Evolutionary conservation across 2,888 invertebrate species (phyloP), one percentile per base, ranked within the genome.

Genomic region (Dolichopus griseipennis): DNA sequence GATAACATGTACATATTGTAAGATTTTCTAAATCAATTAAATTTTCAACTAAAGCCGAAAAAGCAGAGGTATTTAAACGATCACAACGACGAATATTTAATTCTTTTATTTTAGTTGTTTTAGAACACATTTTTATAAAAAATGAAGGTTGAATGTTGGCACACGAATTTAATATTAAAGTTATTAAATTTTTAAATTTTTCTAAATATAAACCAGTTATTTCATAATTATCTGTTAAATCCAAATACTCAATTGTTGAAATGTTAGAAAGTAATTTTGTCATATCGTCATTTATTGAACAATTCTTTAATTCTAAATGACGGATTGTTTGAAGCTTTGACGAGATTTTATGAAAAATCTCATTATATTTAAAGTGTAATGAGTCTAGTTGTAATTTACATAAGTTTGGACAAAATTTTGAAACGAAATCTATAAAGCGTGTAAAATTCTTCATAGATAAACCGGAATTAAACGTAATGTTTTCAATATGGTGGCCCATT

Each of bases 81-180:
- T 68, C 67, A 61, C 71, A 72, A 41, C 63, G 63, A 12, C 65
- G 43, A 64, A 72, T 71, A 65, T 72, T 70, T 63, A 72, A 63
- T 33, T 65, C 67, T 66, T 66, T 70, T 43, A 71, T 43, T 37
- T 68, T 65, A 5, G 34, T 66, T 61, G 62, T 66, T 61, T 67
- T 68, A 43, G n/a, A 12, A 62, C 68, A 69, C 22, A 71, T 41
- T 20, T 65, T 63, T 9, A 66, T 68, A 64, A 72, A 72, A 67
- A 68, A 62, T 52, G 65, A 66, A 12, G 69, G 27, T 65, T 69
- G 65, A 12, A 71, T 61, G 62, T 69, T 69, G n/a, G 33, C 65
- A 67, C 72, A 72, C n/a, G 70, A 22, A 22, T 65, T 65, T 64
- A 72, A 66, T 34, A 69, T 67, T 66, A 72, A 65, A 20, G 37